Evolutionary conservation across 2,113 vertebrate genomes (phyloP).

Genomic region (Crotalus viridis): DNA sequence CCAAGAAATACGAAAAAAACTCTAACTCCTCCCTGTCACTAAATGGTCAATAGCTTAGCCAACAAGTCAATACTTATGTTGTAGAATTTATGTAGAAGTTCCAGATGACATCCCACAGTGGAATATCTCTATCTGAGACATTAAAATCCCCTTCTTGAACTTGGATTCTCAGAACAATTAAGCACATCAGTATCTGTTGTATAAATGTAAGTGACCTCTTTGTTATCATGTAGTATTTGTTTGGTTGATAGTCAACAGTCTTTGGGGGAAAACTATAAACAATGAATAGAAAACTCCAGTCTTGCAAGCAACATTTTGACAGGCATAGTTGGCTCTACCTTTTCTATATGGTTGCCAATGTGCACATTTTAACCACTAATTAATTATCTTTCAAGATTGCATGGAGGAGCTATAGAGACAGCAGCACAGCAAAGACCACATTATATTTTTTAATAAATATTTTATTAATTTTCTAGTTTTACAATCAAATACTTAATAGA

Average conservation of each 20-base stretch:
- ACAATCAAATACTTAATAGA: no score
- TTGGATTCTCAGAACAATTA: background rate
- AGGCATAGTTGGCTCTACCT: background rate
- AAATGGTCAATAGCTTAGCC: background rate
- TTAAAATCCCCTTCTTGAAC: background rate
- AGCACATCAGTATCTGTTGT: background rate
- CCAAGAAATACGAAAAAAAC: background rate
- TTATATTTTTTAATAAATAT: background rate
- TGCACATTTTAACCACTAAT: background rate
- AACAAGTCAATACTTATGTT: background rate
- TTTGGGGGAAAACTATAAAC: background rate
- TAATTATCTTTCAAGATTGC: background rate
- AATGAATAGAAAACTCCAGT: background rate
- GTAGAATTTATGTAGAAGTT: background rate
- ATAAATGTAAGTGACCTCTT: background rate
- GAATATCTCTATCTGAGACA: background rate
- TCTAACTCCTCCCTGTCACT: background rate
- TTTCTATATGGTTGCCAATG: background rate
- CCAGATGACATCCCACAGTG: background rate
- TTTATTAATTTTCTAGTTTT: no score
- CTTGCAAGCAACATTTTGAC: background rate
- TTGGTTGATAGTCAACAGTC: background rate
- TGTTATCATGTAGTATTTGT: background rate
- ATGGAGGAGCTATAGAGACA: background rate
- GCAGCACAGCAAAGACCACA: background rate